Evolutionary conservation across 2,113 vertebrate genomes (phyloP), one percentile per base, ranked within the genome.

Genomic region (Brachirus orientalis): DNA sequence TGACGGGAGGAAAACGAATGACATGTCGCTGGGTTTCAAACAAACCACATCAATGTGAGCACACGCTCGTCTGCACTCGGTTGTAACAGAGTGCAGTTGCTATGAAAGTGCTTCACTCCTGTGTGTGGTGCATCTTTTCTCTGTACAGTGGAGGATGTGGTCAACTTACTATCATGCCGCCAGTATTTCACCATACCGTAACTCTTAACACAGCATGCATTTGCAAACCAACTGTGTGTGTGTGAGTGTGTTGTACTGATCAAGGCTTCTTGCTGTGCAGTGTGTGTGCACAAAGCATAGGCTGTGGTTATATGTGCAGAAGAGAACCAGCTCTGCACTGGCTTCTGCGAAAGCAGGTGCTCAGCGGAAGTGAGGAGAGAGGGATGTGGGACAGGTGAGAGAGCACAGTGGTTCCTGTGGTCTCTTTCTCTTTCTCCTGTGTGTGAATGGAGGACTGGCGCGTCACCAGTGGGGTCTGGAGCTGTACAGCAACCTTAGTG

Each of bases 81-180:
- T 33, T 36, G 61, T 67, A 56, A 72, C 50, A 63, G 18, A 45
- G 44, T 37, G 45, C 50, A 46, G 40, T 62, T 52, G 19, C 69
- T 63, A 57, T 67, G 71, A 78, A 55, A 65, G 58, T 48, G 53
- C 64, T 14, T 66, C 53, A 40, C 44, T 74, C 17, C 64, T 43
- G 62, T 79, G 79, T 12, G 28, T 28, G 80, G 72, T 76, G 80
- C 76, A 63, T 63, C 58, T 44, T 58, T 86, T 91, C 88, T 86
- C 69, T 63, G 89, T 80, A 86, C 13, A 63, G 58, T 73, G 68
- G 82, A 89, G 87, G 85, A 91, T 89, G 90, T 88, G 90, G 88
- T 84, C 51, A 77, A 52, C 51, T 71, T 70, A 80, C 64, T 61
- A 59, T 54, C 59, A 66, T 28, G 61, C 54, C 75, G 58, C 58